These are phyloP conservation scores for Tylochromis polylepis DNA, from an alignment of 2,113 vertebrate species.

Conservation along the genomic window DNA sequence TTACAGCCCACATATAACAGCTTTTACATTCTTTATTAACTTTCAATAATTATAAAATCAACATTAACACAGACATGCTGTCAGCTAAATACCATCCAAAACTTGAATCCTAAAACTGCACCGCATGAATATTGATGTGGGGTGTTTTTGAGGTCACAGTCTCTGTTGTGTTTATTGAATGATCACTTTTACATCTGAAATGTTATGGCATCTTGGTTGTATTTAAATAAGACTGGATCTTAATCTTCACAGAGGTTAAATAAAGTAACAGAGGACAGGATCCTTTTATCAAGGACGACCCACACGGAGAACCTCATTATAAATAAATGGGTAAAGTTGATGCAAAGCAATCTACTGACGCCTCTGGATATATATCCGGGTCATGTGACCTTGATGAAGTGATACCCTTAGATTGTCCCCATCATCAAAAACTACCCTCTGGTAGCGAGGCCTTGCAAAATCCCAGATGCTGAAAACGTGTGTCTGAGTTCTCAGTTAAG, in stretches of 20 bases:
- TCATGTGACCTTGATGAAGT: fast-evolving
- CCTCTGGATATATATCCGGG: not conserved
- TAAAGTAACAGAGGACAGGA: not conserved
- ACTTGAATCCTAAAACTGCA: no score
- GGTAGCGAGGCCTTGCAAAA: not conserved
- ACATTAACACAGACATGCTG: not conserved
- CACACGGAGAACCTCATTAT: fast-evolving
- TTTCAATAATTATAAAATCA: not conserved
- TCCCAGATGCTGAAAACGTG: not conserved
- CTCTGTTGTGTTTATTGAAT: not conserved
- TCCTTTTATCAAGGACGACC: not conserved
- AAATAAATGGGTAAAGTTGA: not conserved
- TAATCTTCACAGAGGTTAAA: not conserved
- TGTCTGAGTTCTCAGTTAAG: not conserved
- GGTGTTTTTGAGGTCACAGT: not conserved
- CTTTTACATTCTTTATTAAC: not conserved
- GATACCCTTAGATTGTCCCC: not conserved
- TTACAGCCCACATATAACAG: not conserved
- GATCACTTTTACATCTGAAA: not conserved
- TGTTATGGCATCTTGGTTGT: not conserved
- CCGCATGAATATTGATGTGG: not conserved
- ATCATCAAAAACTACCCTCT: not conserved
- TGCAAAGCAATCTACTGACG: not conserved
- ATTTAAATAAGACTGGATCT: not conserved
- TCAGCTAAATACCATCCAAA: not conserved